phyloP scores from a whole-genome alignment of 2,113 vertebrate species.

The Pseudonaja textilis region DNA sequence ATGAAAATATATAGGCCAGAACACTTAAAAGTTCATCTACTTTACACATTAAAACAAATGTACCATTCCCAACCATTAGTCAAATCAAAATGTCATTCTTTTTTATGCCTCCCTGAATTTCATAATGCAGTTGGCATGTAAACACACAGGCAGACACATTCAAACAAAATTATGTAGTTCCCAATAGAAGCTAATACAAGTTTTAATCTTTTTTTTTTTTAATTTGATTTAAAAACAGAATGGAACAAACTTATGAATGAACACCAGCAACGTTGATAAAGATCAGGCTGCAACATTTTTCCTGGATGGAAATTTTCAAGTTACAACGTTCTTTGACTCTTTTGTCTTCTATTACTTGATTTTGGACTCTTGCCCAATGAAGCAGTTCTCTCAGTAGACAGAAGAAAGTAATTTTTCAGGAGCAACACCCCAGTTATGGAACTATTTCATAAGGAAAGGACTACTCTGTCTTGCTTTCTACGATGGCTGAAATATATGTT shows the following conservation, averaged over 20 bases:
- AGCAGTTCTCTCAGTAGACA: neutral
- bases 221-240: neutral
- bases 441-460: neutral
- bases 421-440: neutral
- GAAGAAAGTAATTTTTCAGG: neutral
- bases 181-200: neutral
- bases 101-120: neutral
- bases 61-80: neutral
- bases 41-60: neutral
- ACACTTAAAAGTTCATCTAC: neutral
- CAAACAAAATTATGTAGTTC: neutral
- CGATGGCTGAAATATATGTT: neutral
- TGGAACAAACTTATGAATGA: neutral
- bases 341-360: neutral
- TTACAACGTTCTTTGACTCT: neutral
- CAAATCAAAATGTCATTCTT: neutral
- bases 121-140: neutral
- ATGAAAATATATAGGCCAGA: neutral
- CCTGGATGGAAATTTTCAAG: neutral
- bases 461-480: neutral
- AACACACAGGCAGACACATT: neutral
- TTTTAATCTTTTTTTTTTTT: neutral
- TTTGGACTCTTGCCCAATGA: neutral
- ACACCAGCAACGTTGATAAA: neutral
- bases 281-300: neutral